These are phyloP conservation scores for Barbus barbus DNA, from an alignment of 2,113 vertebrate genomes.

Conservation along the genomic window DNA sequence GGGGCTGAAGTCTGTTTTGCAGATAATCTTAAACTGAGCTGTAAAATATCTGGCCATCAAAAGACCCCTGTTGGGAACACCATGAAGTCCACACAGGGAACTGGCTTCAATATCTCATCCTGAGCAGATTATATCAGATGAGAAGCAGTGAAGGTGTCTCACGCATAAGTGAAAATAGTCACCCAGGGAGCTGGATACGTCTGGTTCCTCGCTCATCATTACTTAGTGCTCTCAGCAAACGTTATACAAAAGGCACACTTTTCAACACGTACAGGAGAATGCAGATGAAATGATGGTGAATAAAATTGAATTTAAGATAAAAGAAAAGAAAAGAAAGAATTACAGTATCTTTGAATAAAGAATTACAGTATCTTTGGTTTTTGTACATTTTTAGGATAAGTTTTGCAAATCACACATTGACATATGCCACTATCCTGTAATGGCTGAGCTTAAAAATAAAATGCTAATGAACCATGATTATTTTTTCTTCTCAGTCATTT, in stretches of 20 bases:
- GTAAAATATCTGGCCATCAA: slow-evolving; percentile 47
- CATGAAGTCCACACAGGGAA: slow-evolving; percentile 37
- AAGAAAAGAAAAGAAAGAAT: no score
- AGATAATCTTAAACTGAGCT: slow-evolving; percentile 49
- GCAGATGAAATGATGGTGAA: slow-evolving; percentile 10
- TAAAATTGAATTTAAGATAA: no score
- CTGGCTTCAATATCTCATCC: no score
- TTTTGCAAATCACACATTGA: not conserved
- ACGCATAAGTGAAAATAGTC: slow-evolving; percentile 29
- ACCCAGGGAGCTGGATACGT: not conserved
- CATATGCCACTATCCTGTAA: no score
- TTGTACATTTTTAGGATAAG: no score
- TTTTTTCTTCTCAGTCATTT: not conserved
- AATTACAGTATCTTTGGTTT: not conserved
- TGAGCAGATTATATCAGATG: slow-evolving; percentile 49
- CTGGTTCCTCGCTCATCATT: slow-evolving; percentile 17
- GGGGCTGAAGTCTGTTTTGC: slow-evolving; percentile 49
- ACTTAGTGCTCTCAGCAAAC: not conserved
- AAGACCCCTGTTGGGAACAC: slow-evolving; percentile 61
- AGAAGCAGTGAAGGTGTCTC: slow-evolving; percentile 17
- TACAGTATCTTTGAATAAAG: no score
- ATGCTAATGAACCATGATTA: no score
- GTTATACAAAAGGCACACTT: not conserved
- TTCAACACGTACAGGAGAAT: slow-evolving; percentile 23
- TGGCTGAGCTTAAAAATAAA: no score